phyloP scores from a whole-genome alignment of 2,113 vertebrate genomes.

The Engraulis encrasicolus region DNA sequence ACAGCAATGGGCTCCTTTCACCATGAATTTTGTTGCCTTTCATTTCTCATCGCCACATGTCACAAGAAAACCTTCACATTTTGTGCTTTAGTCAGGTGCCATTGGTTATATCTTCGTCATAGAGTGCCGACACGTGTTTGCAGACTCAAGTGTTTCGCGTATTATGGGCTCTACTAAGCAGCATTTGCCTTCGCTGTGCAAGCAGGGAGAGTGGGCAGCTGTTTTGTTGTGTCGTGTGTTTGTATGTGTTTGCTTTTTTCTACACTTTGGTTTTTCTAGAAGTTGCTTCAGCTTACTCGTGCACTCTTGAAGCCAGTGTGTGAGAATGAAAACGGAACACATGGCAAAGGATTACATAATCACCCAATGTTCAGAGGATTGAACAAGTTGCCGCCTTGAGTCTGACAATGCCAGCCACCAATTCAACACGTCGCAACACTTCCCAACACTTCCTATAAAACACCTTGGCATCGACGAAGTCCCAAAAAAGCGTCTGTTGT shows the following conservation, averaged over 20 bases:
- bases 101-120: not conserved
- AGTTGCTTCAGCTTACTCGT: not conserved
- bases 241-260: too few relatives aligned
- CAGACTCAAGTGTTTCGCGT: not conserved
- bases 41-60: not conserved
- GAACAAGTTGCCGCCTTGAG: not conserved
- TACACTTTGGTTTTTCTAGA: not conserved
- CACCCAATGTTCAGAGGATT: not conserved
- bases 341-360: not conserved
- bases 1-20: not conserved
- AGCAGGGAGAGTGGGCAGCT: not conserved
- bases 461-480: too few relatives aligned
- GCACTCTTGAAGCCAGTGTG: not conserved
- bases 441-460: not conserved
- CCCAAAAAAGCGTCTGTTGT: not conserved
- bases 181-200: not conserved
- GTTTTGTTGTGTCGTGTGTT: not conserved
- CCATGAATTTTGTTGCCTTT: not conserved
- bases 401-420: not conserved
- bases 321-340: not conserved
- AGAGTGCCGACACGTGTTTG: not conserved
- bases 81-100: not conserved
- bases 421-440: slow-evolving; percentile 1
- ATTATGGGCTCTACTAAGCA: not conserved
- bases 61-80: not conserved